phyloP scores from a whole-genome alignment of 1,140 invertebrate species.

The Pteromalus puparum region DNA sequence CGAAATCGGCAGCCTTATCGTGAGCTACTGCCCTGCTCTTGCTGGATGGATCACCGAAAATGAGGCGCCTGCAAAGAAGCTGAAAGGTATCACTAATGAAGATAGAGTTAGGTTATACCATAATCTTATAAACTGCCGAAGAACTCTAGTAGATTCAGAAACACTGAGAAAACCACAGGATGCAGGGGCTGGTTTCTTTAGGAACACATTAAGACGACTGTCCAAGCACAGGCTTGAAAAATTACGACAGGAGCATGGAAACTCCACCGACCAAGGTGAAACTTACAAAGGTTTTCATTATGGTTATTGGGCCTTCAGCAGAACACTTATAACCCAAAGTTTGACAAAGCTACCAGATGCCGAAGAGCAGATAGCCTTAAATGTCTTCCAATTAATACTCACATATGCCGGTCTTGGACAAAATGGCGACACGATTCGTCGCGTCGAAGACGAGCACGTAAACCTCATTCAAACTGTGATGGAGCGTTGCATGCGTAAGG shows the following conservation, averaged over 20 bases:
- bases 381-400: slow-evolving; percentile 85
- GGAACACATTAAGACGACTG: slow-evolving; percentile 90
- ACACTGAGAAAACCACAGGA: slow-evolving; percentile 89
- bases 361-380: slow-evolving; percentile 89
- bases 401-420: slow-evolving; percentile 90
- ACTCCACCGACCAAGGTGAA: slow-evolving; percentile 82
- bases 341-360: slow-evolving; percentile 89
- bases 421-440: slow-evolving; percentile 80
- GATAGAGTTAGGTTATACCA: slow-evolving; percentile 88
- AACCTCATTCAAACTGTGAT: slow-evolving; percentile 91
- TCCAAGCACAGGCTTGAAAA: slow-evolving; percentile 93
- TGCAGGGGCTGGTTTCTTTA: slow-evolving; percentile 85
- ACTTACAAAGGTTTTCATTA: slow-evolving; percentile 91
- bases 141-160: slow-evolving; percentile 89
- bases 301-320: slow-evolving; percentile 93
- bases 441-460: slow-evolving; percentile 90
- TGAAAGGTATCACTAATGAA: slow-evolving; percentile 86
- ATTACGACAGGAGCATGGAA: slow-evolving; percentile 86
- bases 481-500: slow-evolving; percentile 92
- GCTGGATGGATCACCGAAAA: slow-evolving; percentile 92
- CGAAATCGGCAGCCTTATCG: slow-evolving; percentile 94
- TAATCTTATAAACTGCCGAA: slow-evolving; percentile 86
- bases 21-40: slow-evolving; percentile 91
- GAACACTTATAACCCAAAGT: slow-evolving; percentile 86
- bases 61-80: slow-evolving; percentile 81